Conservation (phyloP, 2,113 vertebrate genomes). For the Menura novaehollandiae region DNA sequence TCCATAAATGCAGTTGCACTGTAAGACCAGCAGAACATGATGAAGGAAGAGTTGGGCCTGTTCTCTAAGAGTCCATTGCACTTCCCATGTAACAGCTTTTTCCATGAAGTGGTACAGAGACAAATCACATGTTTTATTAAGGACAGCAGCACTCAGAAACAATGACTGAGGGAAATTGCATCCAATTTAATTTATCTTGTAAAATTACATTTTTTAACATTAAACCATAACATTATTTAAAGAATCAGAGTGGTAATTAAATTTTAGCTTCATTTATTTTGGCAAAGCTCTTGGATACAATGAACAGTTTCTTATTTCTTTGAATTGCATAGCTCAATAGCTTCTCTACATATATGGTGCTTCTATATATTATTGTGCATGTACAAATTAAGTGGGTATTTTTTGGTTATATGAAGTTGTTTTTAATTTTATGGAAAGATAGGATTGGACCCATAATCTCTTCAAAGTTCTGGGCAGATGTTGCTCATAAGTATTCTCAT, state of each 20-base stretch:
- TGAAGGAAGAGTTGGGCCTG: background rate
- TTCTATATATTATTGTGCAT: background rate
- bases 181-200: background rate
- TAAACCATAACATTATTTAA: background rate
- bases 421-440: background rate
- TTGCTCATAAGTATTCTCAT: background rate
- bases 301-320: background rate
- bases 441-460: background rate
- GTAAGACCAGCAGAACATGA: background rate
- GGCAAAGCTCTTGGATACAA: background rate
- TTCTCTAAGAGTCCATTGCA: background rate
- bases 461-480: background rate
- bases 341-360: background rate
- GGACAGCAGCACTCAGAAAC: background rate
- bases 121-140: background rate
- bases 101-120: background rate
- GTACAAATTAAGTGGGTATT: background rate
- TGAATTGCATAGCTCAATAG: background rate
- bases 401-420: background rate
- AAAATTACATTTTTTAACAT: background rate
- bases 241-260: background rate
- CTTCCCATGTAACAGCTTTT: background rate
- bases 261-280: background rate
- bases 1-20: background rate
- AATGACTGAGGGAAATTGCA: background rate